These are phyloP conservation scores for Burhinus oedicnemus DNA, from an alignment of 2,113 vertebrate genomes.

Conservation along the genomic window DNA sequence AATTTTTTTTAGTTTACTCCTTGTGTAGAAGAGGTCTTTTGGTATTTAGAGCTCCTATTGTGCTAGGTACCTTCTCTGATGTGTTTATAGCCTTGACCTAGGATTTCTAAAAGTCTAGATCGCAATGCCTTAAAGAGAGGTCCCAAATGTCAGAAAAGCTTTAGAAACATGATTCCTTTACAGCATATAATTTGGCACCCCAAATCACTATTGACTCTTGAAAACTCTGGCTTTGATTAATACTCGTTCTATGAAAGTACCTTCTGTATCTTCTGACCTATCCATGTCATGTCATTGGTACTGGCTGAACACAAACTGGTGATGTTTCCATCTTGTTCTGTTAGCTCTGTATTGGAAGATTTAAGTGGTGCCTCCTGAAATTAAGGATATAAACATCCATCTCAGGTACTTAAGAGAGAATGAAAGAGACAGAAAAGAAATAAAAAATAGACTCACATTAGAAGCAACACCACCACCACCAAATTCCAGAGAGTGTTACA, in stretches of 20 bases:
- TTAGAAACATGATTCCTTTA: background rate
- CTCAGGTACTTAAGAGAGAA: background rate
- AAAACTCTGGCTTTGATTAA: background rate
- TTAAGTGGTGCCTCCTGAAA: slow-evolving; percentile 14
- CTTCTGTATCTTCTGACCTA: slow-evolving; percentile 72
- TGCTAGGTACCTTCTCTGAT: background rate
- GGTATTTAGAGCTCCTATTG: background rate
- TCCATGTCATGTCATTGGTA: slow-evolving; percentile 75
- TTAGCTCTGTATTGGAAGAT: slow-evolving; percentile 38
- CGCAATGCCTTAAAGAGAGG: background rate
- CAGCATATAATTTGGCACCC: background rate
- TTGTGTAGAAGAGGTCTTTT: background rate
- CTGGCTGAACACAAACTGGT: background rate
- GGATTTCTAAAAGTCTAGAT: background rate
- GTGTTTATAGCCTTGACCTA: background rate
- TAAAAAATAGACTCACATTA: background rate
- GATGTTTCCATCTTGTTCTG: slow-evolving; percentile 63
- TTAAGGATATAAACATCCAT: background rate
- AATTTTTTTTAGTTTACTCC: background rate
- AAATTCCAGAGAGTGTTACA: background rate
- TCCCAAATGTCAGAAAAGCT: background rate
- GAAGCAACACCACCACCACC: background rate
- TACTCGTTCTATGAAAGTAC: slow-evolving; percentile 56
- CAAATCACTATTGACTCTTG: background rate
- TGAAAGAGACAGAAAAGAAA: background rate